Conservation (phyloP, 1,140 invertebrate species). For the Cydia splendana region DNA sequence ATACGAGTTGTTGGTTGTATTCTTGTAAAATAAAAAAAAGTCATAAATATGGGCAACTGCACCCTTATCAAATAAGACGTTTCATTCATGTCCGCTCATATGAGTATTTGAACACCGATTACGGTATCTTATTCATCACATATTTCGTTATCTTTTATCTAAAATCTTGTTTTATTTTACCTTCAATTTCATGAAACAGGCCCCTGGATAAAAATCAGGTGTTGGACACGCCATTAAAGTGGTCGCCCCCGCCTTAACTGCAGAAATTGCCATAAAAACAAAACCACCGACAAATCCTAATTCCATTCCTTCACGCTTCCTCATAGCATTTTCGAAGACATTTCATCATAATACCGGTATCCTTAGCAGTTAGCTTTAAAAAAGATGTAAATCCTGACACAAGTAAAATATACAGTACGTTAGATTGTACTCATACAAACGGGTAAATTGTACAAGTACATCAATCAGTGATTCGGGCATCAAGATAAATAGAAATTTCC, state of each 20-base stretch:
- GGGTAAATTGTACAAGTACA: too few species aligned
- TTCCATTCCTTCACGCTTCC: conserved; percentile 53
- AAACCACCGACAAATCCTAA: conserved; percentile 34
- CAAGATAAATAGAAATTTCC: too few species aligned
- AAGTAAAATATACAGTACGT: background rate
- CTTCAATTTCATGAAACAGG: background rate
- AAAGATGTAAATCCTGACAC: conserved; percentile 31
- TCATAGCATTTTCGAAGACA: conserved; percentile 49
- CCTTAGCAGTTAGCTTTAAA: conserved; percentile 52
- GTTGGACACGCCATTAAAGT: background rate
- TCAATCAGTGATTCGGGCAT: too few species aligned
- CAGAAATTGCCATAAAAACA: background rate
- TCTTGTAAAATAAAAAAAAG: too few species aligned
- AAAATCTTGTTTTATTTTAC: background rate
- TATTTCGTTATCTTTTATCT: background rate
- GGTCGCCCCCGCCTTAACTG: conserved; percentile 9
- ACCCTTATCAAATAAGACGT: too few species aligned
- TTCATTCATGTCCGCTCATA: too few species aligned
- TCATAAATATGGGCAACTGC: too few species aligned
- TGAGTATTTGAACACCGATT: background rate
- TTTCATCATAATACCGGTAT: conserved; percentile 66
- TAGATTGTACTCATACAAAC: too few species aligned
- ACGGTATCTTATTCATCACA: too few species aligned
- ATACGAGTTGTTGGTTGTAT: too few species aligned
- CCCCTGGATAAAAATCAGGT: conserved; percentile 1